These are phyloP conservation scores for Rutilus rutilus DNA, from an alignment of 2,113 vertebrate genomes.

Conservation along the genomic window DNA sequence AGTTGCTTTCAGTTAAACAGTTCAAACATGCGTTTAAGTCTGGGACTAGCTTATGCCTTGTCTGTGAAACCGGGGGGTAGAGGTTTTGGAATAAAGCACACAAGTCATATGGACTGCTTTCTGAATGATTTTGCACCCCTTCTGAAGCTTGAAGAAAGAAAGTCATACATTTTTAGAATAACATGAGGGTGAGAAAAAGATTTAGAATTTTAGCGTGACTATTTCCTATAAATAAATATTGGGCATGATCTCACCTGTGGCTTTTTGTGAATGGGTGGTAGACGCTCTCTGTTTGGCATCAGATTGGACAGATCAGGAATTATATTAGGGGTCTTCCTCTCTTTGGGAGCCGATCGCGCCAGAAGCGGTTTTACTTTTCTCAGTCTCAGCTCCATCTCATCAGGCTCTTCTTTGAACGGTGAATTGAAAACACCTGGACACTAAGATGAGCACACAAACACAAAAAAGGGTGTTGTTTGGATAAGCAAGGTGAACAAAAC, in stretches of 20 bases:
- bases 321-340: constrained; percentile 43
- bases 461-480: constrained; percentile 9
- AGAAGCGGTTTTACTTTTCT: constrained; percentile 77
- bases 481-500: background rate
- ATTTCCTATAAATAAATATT: background rate
- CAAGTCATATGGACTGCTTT: background rate
- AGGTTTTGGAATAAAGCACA: background rate
- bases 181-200: background rate
- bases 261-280: constrained; percentile 82
- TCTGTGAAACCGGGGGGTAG: too few species aligned
- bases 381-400: constrained; percentile 87
- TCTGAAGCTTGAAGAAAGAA: background rate
- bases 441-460: constrained; percentile 66
- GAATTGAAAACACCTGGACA: constrained; percentile 91
- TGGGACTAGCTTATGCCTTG: too few species aligned
- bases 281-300: constrained; percentile 61
- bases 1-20: too few species aligned
- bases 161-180: background rate
- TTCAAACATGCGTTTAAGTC: too few species aligned
- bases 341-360: constrained; percentile 55
- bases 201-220: background rate
- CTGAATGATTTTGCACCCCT: background rate
- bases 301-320: constrained; percentile 58
- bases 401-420: constrained; percentile 81
- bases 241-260: constrained; percentile 79